Percentiles rank a stretch among this genome's conserved stretches.
phyloP scores from a whole-genome alignment of 1,140 invertebrate species.

The Homarus americanus region DNA sequence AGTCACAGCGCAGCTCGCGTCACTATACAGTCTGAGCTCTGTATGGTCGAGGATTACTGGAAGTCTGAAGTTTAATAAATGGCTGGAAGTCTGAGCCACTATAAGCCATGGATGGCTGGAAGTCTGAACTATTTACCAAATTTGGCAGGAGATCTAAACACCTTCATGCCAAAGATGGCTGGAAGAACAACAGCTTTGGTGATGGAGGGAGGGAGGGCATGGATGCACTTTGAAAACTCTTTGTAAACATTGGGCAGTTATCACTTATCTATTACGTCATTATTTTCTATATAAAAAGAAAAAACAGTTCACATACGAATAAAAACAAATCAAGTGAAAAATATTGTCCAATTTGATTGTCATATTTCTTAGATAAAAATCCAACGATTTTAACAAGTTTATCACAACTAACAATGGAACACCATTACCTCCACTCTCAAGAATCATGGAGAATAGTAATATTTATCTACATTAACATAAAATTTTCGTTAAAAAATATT shows the following conservation, averaged over 20 bases:
- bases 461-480: not conserved
- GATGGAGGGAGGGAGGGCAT: no score
- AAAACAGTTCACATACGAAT: no score
- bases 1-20: not conserved
- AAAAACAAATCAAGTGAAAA: no score
- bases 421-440: constrained; percentile 49
- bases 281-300: no score
- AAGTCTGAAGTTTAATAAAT: not conserved
- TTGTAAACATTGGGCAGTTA: not conserved
- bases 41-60: not conserved
- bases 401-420: constrained; percentile 67
- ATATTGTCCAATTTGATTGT: constrained; percentile 66
- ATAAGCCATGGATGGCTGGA: not conserved
- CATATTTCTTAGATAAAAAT: constrained; percentile 61
- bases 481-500: constrained; percentile 1
- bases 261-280: no score
- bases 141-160: not conserved
- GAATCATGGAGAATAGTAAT: constrained; percentile 23
- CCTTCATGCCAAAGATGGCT: not conserved
- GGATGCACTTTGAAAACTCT: not conserved
- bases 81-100: not conserved
- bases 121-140: not conserved
- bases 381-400: constrained; percentile 65
- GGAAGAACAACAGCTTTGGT: not conserved
- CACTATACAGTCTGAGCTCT: not conserved